Evolutionary conservation across 1,140 invertebrate species (phyloP).

Genomic region (Chironomus tepperi): DNA sequence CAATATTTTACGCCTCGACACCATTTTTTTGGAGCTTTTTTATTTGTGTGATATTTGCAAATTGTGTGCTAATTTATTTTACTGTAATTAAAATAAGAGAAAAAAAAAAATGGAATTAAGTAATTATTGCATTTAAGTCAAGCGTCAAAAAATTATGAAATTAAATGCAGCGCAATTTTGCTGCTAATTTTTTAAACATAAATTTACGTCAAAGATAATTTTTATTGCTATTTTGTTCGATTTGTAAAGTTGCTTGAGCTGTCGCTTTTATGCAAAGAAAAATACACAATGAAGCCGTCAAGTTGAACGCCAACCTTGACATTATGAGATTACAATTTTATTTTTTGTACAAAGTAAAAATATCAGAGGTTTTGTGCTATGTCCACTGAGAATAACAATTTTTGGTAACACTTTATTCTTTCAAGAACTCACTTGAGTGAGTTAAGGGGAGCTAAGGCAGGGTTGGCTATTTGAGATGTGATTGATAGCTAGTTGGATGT

Average conservation of each 20-base stretch:
- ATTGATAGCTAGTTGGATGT: too few species aligned
- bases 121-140: neutral
- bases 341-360: neutral
- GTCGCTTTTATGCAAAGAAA: neutral
- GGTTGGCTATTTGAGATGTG: too few species aligned
- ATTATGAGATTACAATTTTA: slow-evolving; percentile 2
- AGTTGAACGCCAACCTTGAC: neutral
- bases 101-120: too few species aligned
- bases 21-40: slow-evolving; percentile 51
- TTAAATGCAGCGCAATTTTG: neutral
- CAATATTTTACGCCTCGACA: slow-evolving; percentile 78
- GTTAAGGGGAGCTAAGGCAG: too few species aligned
- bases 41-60: neutral
- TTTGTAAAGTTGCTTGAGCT: neutral
- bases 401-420: too few species aligned
- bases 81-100: neutral
- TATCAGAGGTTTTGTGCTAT: neutral
- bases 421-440: too few species aligned
- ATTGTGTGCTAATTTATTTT: neutral
- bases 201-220: neutral
- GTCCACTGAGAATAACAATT: neutral
- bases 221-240: neutral
- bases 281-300: neutral
- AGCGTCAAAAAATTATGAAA: slow-evolving; percentile 14
- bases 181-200: neutral